phyloP scores from a whole-genome alignment of 2,113 vertebrate genomes.

The Himantopus leucocephalus region DNA sequence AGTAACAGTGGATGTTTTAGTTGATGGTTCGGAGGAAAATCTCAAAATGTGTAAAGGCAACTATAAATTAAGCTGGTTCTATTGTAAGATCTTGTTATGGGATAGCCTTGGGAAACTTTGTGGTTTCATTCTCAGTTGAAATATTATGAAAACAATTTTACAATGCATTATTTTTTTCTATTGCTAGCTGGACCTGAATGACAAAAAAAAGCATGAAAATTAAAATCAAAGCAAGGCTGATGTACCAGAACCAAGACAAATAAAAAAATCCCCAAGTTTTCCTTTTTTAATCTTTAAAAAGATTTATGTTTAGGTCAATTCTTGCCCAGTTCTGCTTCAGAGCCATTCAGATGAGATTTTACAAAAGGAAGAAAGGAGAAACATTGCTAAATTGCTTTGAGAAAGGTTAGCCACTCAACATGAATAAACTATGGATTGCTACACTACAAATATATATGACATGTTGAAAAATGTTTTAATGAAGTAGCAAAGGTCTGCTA shows the following conservation, averaged over 20 bases:
- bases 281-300: not conserved
- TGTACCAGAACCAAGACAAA: not conserved
- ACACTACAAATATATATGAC: not conserved
- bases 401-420: constrained; percentile 37
- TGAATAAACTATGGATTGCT: constrained; percentile 44
- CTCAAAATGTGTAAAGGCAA: not conserved
- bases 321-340: constrained; percentile 7
- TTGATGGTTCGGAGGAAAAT: not conserved
- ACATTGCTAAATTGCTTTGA: constrained; percentile 31
- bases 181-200: not conserved
- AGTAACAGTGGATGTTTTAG: not conserved
- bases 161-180: not conserved
- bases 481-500: constrained; percentile 45
- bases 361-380: constrained; percentile 14
- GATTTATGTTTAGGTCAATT: constrained; percentile 10
- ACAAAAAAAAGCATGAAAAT: not conserved
- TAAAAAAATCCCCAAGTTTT: not conserved
- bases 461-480: constrained; percentile 50
- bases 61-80: not conserved
- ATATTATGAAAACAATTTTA: not conserved
- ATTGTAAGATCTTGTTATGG: not conserved
- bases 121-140: not conserved
- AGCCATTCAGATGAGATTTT: constrained; percentile 36
- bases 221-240: constrained; percentile 4
- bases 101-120: not conserved